A percentile compares a stretch with the other conserved stretches of the same genome.
These are phyloP conservation scores for Eupeodes luniger DNA, from an alignment of 2,888 invertebrate species.

Conservation along the genomic window DNA sequence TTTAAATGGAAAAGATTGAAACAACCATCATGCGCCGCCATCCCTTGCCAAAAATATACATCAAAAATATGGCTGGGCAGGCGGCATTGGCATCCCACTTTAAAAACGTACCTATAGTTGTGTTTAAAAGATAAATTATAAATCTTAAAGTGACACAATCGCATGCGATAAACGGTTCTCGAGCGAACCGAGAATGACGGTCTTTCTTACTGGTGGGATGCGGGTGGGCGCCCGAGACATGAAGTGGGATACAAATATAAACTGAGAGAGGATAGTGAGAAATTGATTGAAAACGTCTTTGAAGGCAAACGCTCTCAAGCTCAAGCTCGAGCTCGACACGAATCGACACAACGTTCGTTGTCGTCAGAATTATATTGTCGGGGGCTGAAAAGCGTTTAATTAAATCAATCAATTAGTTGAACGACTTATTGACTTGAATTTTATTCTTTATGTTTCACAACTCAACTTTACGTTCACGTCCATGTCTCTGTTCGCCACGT, in stretches of 20 bases:
- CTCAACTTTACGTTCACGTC: neutral
- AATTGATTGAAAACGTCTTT: constrained; percentile 65
- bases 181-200: neutral
- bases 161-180: constrained; percentile 57
- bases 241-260: neutral
- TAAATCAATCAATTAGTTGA: constrained; percentile 74
- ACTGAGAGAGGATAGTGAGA: constrained; percentile 43
- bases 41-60: neutral
- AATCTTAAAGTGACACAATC: constrained; percentile 64
- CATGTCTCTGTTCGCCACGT: neutral
- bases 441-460: constrained; percentile 16
- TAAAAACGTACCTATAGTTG: constrained; percentile 3
- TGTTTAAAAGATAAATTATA: constrained; percentile 56
- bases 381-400: constrained; percentile 71
- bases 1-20: constrained; percentile 4
- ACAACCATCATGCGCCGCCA: neutral
- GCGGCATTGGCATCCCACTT: neutral
- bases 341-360: neutral
- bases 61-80: neutral
- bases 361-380: constrained; percentile 34
- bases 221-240: constrained; percentile 4
- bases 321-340: neutral
- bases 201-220: neutral
- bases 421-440: constrained; percentile 68
- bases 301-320: constrained; percentile 32